These are phyloP conservation scores for Coelopa frigida DNA, from an alignment of 1,140 invertebrate genomes.

Conservation along the genomic window DNA sequence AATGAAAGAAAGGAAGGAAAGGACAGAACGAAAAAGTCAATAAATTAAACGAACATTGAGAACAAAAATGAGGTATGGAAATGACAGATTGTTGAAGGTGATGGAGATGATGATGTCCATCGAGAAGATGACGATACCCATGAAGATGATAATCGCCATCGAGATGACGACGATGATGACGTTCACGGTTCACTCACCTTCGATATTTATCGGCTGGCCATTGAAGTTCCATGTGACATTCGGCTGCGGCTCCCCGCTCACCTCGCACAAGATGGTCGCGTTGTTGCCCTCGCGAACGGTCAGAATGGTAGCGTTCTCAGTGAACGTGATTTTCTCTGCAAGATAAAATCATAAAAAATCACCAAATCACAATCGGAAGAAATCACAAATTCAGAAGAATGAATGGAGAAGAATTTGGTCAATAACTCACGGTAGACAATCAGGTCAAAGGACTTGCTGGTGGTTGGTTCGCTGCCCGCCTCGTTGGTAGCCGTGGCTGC, in stretches of 20 bases:
- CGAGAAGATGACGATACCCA: too few species aligned
- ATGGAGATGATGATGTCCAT: too few species aligned
- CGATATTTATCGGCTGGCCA: slow-evolving; percentile 36
- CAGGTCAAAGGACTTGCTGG: slow-evolving; percentile 40
- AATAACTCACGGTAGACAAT: slow-evolving; percentile 46
- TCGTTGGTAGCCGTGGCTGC: too few species aligned
- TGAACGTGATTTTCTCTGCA: slow-evolving; percentile 47
- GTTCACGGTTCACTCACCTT: slow-evolving; percentile 23
- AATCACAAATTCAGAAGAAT: slow-evolving; percentile 10
- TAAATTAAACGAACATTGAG: too few species aligned
- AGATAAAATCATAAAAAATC: slow-evolving; percentile 8
- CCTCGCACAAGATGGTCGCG: slow-evolving; percentile 46
- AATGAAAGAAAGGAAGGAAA: neutral
- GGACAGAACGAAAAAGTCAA: too few species aligned
- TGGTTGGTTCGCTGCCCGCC: slow-evolving; percentile 25
- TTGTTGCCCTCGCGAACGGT: slow-evolving; percentile 46
- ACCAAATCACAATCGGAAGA: too few species aligned
- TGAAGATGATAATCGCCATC: too few species aligned
- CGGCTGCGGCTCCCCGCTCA: slow-evolving; percentile 48
- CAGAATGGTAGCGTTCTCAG: slow-evolving; percentile 44
- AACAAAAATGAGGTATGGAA: too few species aligned
- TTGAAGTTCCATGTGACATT: slow-evolving; percentile 47
- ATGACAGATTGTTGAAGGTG: too few species aligned
- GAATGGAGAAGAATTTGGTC: too few species aligned
- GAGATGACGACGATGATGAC: slow-evolving; percentile 5